These are phyloP conservation scores for Tetramorium bicarinatum DNA, from an alignment of 2,888 invertebrate genomes.

Conservation along the genomic window DNA sequence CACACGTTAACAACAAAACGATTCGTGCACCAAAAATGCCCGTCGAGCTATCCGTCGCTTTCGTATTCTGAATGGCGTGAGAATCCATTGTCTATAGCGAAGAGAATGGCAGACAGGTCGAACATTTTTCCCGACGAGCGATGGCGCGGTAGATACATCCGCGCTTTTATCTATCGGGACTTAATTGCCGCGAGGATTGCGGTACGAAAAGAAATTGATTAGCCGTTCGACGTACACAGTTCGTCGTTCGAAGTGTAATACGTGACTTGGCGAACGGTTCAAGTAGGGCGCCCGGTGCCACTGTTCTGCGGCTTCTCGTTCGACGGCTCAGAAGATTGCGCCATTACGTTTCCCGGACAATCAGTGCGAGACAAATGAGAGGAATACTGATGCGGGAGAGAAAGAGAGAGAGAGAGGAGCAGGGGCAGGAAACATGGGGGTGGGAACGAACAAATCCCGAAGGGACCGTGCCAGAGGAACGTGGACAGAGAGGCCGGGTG, in stretches of 20 bases:
- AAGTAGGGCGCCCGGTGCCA: conserved; percentile 42
- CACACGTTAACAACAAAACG: background rate
- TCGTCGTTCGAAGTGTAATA: conserved; percentile 70
- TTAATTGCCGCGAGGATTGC: conserved; percentile 67
- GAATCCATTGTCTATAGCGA: conserved; percentile 18
- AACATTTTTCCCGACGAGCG: conserved; percentile 37
- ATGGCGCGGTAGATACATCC: conserved; percentile 4
- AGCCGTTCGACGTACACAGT: conserved; percentile 71
- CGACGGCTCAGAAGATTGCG: conserved; percentile 79
- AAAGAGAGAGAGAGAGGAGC: background rate
- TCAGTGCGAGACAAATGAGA: conserved; percentile 83
- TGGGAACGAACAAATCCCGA: conserved; percentile 31
- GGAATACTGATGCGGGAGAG: conserved; percentile 81
- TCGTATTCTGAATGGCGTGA: conserved; percentile 37
- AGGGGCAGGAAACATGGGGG: conserved; percentile 11
- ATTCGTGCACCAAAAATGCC: background rate
- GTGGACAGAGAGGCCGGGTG: conserved; percentile 23
- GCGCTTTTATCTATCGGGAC: conserved; percentile 47
- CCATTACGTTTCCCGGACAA: conserved; percentile 82
- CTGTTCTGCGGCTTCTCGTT: conserved; percentile 61
- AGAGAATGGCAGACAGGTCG: background rate
- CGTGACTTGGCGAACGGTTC: conserved; percentile 76
- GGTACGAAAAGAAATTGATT: conserved; percentile 76
- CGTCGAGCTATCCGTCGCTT: conserved; percentile 19
- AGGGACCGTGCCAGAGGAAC: conserved; percentile 29